Conservation (phyloP, 2,888 invertebrate genomes). For the Thalpophila matura region DNA sequence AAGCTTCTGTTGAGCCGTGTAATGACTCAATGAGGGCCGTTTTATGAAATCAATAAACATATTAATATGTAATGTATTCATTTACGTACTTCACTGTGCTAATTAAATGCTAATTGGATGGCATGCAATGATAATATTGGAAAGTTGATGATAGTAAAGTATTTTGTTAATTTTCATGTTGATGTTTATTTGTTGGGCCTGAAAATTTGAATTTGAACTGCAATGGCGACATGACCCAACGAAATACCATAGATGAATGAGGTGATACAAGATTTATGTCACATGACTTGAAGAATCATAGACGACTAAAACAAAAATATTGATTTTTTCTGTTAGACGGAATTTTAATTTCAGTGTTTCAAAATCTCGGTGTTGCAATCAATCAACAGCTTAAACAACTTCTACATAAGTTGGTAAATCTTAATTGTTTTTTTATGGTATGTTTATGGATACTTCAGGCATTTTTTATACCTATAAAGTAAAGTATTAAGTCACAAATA, state of each 20-base stretch:
- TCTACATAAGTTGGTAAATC: no score
- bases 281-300: no score
- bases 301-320: no score
- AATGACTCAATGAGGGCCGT: constrained; percentile 20
- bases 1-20: constrained; percentile 21
- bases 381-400: no score
- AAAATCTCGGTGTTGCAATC: no score
- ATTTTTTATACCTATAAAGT: neutral
- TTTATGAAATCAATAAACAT: constrained; percentile 42
- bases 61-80: constrained; percentile 42
- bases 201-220: neutral
- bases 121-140: constrained; percentile 21
- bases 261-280: no score
- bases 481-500: constrained; percentile 10
- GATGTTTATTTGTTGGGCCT: neutral
- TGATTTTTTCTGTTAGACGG: no score
- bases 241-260: no score
- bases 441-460: neutral
- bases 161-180: neutral
- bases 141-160: neutral
- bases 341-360: no score
- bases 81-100: constrained; percentile 21
- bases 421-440: no score
- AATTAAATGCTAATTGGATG: constrained; percentile 46
- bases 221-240: no score